phyloP scores from a whole-genome alignment of 2,797 vertebrate species.

The Clarias pachynema region DNA sequence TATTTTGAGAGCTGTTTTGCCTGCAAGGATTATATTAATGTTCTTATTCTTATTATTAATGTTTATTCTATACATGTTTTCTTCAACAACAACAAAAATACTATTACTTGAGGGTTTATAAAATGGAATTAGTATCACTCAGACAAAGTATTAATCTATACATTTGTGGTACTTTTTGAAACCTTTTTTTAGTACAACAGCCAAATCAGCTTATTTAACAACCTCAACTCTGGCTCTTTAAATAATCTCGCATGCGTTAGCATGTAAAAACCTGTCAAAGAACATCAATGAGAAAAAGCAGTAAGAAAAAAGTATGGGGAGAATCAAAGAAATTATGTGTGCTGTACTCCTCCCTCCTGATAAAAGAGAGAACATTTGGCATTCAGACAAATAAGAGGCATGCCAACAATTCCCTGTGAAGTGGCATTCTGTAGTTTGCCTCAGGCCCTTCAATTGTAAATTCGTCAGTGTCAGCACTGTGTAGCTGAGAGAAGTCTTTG shows the following conservation, averaged over 20 bases:
- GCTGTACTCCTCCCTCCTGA: constrained; percentile 35
- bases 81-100: background rate
- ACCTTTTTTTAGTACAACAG: constrained; percentile 15
- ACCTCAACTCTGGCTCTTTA: constrained; percentile 10
- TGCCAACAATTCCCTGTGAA: constrained; percentile 64
- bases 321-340: constrained; percentile 45
- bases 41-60: background rate
- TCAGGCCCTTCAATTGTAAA: constrained; percentile 65
- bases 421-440: constrained; percentile 74
- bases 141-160: background rate
- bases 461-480: constrained; percentile 73
- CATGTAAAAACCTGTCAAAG: constrained; percentile 41
- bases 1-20: background rate
- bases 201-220: constrained; percentile 15
- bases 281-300: constrained; percentile 27
- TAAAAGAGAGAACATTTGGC: constrained; percentile 51
- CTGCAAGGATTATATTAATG: background rate
- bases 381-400: constrained; percentile 56
- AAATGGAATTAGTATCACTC: background rate
- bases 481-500: constrained; percentile 59
- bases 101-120: background rate
- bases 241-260: constrained; percentile 32
- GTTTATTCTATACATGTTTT: background rate
- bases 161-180: background rate
- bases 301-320: background rate